A percentile compares a stretch with the other conserved stretches of the same genome.
Evolutionary conservation across 2,113 vertebrate species (phyloP).

Genomic region (Azemiops feae): DNA sequence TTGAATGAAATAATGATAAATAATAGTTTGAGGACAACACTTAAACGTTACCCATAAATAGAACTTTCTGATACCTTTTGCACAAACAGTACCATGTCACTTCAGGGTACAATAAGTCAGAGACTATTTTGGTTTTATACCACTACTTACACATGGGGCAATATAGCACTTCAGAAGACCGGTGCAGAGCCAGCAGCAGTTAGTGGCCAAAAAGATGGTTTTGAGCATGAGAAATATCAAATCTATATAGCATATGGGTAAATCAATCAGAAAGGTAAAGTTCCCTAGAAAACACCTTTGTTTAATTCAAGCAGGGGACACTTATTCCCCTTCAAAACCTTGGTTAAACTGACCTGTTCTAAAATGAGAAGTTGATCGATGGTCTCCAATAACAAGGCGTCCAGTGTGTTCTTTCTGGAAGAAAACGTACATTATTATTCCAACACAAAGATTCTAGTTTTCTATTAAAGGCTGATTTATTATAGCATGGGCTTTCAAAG

Average conservation of each 20-base stretch:
- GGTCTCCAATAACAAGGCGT: constrained; percentile 82
- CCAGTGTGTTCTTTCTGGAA: constrained; percentile 82
- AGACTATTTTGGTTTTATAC: neutral
- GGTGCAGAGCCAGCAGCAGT: neutral
- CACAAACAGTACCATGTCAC: neutral
- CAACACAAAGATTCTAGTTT: neutral
- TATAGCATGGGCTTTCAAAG: neutral
- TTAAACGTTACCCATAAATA: neutral
- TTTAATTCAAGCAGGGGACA: neutral
- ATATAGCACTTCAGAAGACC: neutral
- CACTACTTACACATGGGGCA: neutral
- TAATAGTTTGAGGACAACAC: neutral
- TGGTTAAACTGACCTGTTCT: constrained; percentile 78
- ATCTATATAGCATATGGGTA: no score
- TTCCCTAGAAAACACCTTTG: neutral
- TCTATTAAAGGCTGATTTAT: neutral
- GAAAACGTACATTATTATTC: constrained; percentile 49
- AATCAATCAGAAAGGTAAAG: neutral
- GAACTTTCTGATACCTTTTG: neutral
- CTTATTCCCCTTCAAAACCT: constrained; percentile 32
- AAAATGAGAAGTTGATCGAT: constrained; percentile 83
- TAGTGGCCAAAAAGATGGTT: neutral
- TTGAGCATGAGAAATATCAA: neutral
- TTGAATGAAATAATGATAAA: neutral
- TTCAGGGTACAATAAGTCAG: neutral